Evolutionary conservation across 1,140 invertebrate genomes (phyloP).

Genomic region (Drosophila paulistorum): DNA sequence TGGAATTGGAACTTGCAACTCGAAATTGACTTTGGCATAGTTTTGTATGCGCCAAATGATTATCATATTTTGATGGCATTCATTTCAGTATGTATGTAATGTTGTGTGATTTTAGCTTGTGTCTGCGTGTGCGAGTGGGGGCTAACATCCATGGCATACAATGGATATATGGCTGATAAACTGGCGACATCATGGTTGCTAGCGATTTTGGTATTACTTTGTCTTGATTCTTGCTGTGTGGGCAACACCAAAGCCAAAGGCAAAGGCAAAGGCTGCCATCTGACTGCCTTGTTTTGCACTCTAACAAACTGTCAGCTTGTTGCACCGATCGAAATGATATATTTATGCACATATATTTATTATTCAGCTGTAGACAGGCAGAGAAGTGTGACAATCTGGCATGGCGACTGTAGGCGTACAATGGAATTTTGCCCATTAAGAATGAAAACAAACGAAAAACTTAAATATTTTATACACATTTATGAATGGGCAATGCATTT

Average conservation of each 20-base stretch:
- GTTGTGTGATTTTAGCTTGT: not conserved
- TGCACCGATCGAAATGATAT: constrained; percentile 13
- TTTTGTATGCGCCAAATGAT: constrained; percentile 61
- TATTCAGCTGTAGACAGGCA: constrained; percentile 21
- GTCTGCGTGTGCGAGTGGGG: constrained; percentile 35
- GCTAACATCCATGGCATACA: constrained; percentile 36
- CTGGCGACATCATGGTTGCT: constrained; percentile 66
- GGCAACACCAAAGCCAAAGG: constrained; percentile 31
- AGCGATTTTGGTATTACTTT: not conserved
- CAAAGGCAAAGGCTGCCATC: constrained; percentile 6
- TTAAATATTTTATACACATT: not conserved
- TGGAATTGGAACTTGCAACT: constrained; percentile 41
- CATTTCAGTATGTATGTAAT: constrained; percentile 17
- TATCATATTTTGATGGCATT: constrained; percentile 54
- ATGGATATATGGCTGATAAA: constrained; percentile 46
- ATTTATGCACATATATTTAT: constrained; percentile 8
- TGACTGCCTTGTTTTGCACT: constrained; percentile 46
- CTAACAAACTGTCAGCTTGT: constrained; percentile 65
- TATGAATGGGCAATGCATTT: constrained; percentile 8
- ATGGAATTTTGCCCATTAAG: constrained; percentile 20
- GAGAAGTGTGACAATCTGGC: constrained; percentile 45
- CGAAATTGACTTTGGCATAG: constrained; percentile 73
- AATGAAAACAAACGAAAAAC: not conserved
- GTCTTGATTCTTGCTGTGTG: constrained; percentile 59
- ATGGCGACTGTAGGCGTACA: not conserved